Conservation (phyloP, 2,797 vertebrate species). For the Peromyscus melanophrys region DNA sequence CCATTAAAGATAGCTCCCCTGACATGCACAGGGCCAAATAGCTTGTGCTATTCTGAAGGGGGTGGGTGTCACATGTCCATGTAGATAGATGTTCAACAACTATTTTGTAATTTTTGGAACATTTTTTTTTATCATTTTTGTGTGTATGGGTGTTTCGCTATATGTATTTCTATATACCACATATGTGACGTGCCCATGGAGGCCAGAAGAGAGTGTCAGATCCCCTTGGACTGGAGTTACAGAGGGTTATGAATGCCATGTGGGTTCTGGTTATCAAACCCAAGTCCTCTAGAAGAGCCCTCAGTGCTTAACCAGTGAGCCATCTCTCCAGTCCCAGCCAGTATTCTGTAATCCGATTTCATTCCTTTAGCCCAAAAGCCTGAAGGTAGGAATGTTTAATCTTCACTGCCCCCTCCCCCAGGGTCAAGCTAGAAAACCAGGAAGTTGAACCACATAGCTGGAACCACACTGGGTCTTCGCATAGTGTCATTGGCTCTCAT, state of each 20-base stretch:
- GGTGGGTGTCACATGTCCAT: not conserved
- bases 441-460: not conserved
- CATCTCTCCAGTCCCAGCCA: not conserved
- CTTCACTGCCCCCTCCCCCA: not conserved
- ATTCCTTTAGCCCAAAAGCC: not conserved
- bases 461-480: not conserved
- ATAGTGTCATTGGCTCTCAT: not conserved
- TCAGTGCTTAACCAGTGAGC: not conserved
- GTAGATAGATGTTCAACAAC: not conserved
- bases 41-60: not conserved
- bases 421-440: not conserved
- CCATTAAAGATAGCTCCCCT: not conserved
- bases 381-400: not conserved
- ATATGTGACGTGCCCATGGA: not conserved
- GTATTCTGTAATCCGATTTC: not conserved
- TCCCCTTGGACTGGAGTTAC: not conserved
- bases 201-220: not conserved
- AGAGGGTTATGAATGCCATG: not conserved
- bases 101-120: not conserved
- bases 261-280: not conserved
- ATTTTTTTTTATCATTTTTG: not conserved
- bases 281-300: not conserved
- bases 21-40: not conserved
- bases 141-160: not conserved
- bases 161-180: not conserved